These are phyloP conservation scores for Amorpha juglandis DNA, from an alignment of 2,888 invertebrate species.

Conservation along the genomic window DNA sequence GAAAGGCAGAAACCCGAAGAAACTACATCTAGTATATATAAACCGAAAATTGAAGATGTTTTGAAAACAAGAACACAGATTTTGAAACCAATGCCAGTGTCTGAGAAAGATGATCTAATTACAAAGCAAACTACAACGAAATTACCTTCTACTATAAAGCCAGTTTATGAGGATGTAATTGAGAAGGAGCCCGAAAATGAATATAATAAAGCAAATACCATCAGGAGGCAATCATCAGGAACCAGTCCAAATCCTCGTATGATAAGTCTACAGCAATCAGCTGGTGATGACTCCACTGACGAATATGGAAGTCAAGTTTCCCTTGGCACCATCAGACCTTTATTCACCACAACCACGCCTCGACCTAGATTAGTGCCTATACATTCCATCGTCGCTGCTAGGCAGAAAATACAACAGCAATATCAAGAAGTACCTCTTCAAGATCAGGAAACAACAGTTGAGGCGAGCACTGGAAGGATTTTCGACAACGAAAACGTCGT, in stretches of 20 bases:
- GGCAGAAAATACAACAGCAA: conserved; percentile 77
- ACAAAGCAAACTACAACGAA: conserved; percentile 75
- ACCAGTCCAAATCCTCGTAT: conserved; percentile 84
- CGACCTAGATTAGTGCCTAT: conserved; percentile 83
- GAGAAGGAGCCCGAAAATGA: conserved; percentile 72
- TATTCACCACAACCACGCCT: conserved; percentile 87
- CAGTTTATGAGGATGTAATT: conserved; percentile 79
- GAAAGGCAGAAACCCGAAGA: conserved; percentile 60
- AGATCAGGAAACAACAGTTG: conserved; percentile 75
- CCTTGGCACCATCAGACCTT: conserved; percentile 86
- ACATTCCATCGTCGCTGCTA: conserved; percentile 76
- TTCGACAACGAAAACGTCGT: conserved; percentile 77
- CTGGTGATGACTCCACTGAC: conserved; percentile 87
- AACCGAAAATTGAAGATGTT: conserved; percentile 62
- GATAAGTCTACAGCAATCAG: conserved; percentile 83
- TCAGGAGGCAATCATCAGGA: conserved; percentile 86
- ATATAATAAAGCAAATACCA: conserved; percentile 78
- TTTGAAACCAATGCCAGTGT: conserved; percentile 63
- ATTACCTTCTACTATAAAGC: conserved; percentile 73
- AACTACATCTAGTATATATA: conserved; percentile 69
- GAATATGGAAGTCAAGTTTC: conserved; percentile 88
- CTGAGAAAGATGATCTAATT: conserved; percentile 64
- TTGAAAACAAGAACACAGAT: conserved; percentile 65
- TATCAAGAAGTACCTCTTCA: conserved; percentile 67
- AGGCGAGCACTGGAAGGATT: conserved; percentile 81